Conservation (phyloP, 2,113 vertebrate genomes). For the Chrysochloris asiatica region DNA sequence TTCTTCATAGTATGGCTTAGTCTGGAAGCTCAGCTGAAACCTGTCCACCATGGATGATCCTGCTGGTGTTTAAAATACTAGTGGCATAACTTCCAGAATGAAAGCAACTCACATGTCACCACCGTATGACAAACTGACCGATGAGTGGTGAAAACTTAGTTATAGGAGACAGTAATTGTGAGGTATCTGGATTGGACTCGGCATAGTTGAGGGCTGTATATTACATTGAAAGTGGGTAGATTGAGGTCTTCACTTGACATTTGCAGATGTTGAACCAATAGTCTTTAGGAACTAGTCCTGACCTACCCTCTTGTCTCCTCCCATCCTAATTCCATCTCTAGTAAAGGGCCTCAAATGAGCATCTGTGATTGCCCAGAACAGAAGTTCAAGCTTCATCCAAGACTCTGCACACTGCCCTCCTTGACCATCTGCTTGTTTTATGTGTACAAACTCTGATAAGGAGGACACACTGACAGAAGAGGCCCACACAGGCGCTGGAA, state of each 20-base stretch:
- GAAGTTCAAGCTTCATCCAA: background rate
- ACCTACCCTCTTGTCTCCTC: background rate
- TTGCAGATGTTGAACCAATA: background rate
- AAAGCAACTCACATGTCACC: no score
- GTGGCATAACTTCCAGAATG: no score
- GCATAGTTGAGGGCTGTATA: background rate
- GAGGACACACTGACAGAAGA: background rate
- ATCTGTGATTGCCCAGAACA: background rate
- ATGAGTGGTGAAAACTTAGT: no score
- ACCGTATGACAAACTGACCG: no score
- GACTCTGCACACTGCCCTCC: background rate
- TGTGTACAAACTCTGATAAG: background rate
- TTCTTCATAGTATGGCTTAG: no score
- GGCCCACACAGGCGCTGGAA: background rate
- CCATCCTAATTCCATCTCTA: background rate
- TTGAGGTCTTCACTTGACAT: background rate
- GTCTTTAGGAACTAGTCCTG: fast-evolving
- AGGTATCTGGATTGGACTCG: background rate
- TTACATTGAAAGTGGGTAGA: background rate
- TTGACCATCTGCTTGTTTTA: background rate
- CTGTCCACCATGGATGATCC: no score
- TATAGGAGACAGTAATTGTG: background rate
- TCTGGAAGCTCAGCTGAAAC: no score
- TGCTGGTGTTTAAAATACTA: no score
- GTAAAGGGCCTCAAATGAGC: background rate